A percentile compares a stretch with the other conserved stretches of the same genome.
These are phyloP conservation scores for Drosophila lacertosa DNA, from an alignment of 1,140 invertebrate genomes.

Conservation along the genomic window DNA sequence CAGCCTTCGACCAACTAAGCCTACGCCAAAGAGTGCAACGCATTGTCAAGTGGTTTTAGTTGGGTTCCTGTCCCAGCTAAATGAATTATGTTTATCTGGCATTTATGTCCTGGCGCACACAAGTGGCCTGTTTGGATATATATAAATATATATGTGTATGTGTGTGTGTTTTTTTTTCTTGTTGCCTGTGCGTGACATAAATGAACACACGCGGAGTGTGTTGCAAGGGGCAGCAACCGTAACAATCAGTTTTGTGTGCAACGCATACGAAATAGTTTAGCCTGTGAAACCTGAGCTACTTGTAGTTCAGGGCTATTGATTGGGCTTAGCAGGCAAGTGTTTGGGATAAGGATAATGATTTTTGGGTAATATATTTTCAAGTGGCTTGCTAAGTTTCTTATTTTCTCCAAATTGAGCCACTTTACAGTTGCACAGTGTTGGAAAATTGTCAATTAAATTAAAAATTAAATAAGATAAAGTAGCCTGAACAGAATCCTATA, in stretches of 20 bases:
- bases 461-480: no score
- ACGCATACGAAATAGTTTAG: slow-evolving; percentile 20
- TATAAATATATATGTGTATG: slow-evolving; percentile 34
- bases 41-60: slow-evolving; percentile 73
- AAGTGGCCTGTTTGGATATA: slow-evolving; percentile 35
- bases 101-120: slow-evolving; percentile 43
- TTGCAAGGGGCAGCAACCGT: slow-evolving; percentile 34
- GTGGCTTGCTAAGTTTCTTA: slow-evolving; percentile 25
- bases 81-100: slow-evolving; percentile 60
- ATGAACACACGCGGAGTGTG: slow-evolving; percentile 40
- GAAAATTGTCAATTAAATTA: background rate
- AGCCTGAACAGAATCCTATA: no score
- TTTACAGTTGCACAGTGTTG: slow-evolving; percentile 7
- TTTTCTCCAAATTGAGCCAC: slow-evolving; percentile 15
- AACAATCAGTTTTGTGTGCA: slow-evolving; percentile 41
- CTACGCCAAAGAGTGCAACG: slow-evolving; percentile 60
- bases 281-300: slow-evolving; percentile 13
- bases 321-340: slow-evolving; percentile 5
- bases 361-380: slow-evolving; percentile 21
- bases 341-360: slow-evolving; percentile 39
- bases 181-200: slow-evolving; percentile 41
- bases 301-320: slow-evolving; percentile 10
- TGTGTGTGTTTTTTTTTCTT: background rate
- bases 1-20: slow-evolving; percentile 2
- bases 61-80: slow-evolving; percentile 22